A percentile compares a stretch with the other conserved stretches of the same genome.
Evolutionary conservation across 2,113 vertebrate species (phyloP).

Genomic region (Neoarius graeffei): DNA sequence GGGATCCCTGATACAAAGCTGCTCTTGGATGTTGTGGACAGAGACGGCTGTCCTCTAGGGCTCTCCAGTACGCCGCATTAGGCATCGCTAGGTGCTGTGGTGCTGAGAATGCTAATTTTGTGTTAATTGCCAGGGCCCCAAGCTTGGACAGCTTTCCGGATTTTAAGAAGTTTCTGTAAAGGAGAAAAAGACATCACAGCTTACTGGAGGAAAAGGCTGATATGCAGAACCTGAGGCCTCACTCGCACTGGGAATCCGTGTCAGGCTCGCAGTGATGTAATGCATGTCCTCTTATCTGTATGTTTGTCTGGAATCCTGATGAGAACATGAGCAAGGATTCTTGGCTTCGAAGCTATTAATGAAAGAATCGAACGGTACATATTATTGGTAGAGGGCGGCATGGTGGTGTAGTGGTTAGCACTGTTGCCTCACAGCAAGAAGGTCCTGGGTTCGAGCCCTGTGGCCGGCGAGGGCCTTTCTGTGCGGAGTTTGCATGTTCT

Average conservation of each 20-base stretch:
- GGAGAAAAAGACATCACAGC: conserved; percentile 7
- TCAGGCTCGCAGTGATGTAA: neutral
- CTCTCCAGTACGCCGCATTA: conserved; percentile 4
- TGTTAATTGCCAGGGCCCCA: neutral
- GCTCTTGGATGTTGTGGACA: neutral
- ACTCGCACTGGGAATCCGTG: neutral
- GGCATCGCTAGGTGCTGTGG: neutral
- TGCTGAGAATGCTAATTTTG: conserved; percentile 39
- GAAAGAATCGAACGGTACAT: neutral
- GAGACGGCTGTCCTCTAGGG: conserved; percentile 30
- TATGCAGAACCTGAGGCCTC: conserved; percentile 5
- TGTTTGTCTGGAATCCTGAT: conserved; percentile 16
- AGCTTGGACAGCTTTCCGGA: neutral
- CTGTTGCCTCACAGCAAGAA: no score
- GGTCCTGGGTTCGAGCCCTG: no score
- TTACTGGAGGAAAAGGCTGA: conserved; percentile 19
- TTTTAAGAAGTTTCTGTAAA: conserved; percentile 26
- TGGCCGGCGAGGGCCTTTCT: no score
- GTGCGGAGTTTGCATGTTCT: no score
- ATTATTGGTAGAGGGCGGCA: neutral
- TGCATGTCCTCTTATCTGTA: neutral
- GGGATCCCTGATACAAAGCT: conserved; percentile 10
- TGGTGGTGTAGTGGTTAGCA: no score
- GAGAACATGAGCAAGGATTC: conserved; percentile 2
- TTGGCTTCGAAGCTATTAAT: neutral